These are phyloP conservation scores for Homarus americanus DNA, from an alignment of 1,140 invertebrate species.

Conservation along the genomic window DNA sequence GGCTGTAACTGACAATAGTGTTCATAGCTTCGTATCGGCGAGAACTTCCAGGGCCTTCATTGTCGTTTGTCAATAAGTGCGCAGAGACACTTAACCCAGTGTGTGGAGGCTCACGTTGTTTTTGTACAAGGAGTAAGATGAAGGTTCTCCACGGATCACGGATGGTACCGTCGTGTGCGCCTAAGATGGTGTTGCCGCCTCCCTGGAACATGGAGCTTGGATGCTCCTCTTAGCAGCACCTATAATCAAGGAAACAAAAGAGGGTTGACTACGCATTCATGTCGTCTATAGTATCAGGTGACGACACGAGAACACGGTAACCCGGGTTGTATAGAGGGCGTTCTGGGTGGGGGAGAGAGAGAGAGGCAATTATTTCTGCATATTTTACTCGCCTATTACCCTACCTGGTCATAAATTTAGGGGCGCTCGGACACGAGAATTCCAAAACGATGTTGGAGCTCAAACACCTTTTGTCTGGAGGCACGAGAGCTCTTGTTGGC, in stretches of 20 bases:
- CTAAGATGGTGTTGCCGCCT: not conserved
- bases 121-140: too few species aligned
- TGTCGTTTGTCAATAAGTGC: too few species aligned
- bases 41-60: too few species aligned
- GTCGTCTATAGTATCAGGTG: slow-evolving; percentile 47
- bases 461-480: slow-evolving; percentile 55
- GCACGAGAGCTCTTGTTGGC: slow-evolving; percentile 51
- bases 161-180: too few species aligned
- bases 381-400: slow-evolving; percentile 65
- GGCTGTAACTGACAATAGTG: too few species aligned
- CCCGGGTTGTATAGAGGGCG: not conserved
- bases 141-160: too few species aligned
- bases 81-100: too few species aligned
- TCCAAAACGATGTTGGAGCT: slow-evolving; percentile 51
- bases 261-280: slow-evolving; percentile 49
- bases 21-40: too few species aligned
- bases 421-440: slow-evolving; percentile 43
- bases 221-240: slow-evolving; percentile 14
- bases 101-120: too few species aligned
- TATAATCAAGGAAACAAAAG: slow-evolving; percentile 63
- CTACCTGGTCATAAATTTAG: slow-evolving; percentile 58
- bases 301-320: slow-evolving; percentile 1
- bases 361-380: slow-evolving; percentile 61
- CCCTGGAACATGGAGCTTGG: not conserved
- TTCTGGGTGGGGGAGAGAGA: slow-evolving; percentile 9